Conservation (phyloP, 2,888 invertebrate genomes). For the Ectobius pallidus region DNA sequence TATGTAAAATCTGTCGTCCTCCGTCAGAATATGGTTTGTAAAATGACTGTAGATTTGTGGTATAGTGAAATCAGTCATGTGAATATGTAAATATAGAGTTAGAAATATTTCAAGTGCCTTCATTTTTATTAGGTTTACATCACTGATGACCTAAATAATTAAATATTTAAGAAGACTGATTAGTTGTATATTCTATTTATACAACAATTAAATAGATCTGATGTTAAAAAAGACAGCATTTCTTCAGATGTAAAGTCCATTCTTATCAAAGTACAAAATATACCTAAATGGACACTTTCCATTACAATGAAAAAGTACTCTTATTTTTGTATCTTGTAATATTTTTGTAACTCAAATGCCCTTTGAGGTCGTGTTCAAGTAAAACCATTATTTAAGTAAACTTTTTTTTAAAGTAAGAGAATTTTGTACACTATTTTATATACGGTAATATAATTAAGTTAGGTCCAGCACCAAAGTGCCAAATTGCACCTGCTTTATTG, state of each 20-base stretch:
- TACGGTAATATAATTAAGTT: constrained; percentile 10
- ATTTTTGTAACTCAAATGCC: not conserved
- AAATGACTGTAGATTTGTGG: not conserved
- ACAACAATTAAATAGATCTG: not conserved
- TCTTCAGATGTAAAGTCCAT: not conserved
- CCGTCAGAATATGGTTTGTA: not conserved
- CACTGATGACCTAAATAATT: not conserved
- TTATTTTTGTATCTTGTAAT: not conserved
- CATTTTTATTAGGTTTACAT: not conserved
- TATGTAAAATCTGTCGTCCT: constrained; percentile 1
- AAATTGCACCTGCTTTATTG: constrained; percentile 31
- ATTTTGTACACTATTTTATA: constrained; percentile 14
- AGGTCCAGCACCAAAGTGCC: constrained; percentile 33
- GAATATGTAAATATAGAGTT: not conserved
- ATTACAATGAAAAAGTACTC: not conserved
- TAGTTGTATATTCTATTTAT: not conserved
- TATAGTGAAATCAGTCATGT: not conserved
- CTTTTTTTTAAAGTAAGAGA: constrained; percentile 5
- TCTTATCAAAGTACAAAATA: constrained; percentile 16
- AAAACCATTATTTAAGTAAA: not conserved
- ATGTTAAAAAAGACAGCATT: not conserved
- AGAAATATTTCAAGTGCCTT: constrained; percentile 10
- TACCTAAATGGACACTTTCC: not conserved
- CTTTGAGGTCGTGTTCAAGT: not conserved
- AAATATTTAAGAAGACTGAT: constrained; percentile 6